These are phyloP conservation scores for Brachyhypopomus gauderio DNA, from an alignment of 2,113 vertebrate genomes.

Conservation along the genomic window DNA sequence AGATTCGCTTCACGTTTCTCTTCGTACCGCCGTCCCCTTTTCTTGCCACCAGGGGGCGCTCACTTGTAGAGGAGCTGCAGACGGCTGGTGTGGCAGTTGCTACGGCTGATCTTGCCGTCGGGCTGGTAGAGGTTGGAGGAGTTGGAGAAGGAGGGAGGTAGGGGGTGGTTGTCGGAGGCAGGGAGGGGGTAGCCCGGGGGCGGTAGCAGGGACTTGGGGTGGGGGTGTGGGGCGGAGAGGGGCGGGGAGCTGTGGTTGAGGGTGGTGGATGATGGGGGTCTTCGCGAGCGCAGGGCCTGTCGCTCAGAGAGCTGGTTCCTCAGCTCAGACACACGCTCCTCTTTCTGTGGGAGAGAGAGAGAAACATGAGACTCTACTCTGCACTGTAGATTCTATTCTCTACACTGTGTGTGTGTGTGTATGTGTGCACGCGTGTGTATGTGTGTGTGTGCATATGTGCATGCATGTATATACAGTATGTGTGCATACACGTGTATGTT, in stretches of 20 bases:
- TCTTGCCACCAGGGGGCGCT: conserved; percentile 44
- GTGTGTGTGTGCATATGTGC: too few species aligned
- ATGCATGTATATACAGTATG: too few species aligned
- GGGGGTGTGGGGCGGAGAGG: conserved; percentile 62
- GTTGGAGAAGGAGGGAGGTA: conserved; percentile 77
- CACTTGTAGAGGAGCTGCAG: conserved; percentile 92
- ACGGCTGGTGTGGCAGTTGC: conserved; percentile 90
- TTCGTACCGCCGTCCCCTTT: neutral
- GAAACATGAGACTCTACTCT: neutral
- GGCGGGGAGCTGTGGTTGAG: conserved; percentile 74
- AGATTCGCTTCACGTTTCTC: neutral
- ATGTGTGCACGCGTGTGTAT: too few species aligned
- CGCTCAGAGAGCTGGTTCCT: conserved; percentile 88
- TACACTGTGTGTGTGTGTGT: too few species aligned
- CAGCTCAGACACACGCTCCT: conserved; percentile 87
- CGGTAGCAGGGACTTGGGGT: conserved; percentile 76
- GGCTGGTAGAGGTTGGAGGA: conserved; percentile 80
- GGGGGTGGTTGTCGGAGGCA: conserved; percentile 75
- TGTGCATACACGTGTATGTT: too few species aligned
- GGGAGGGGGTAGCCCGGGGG: conserved; percentile 76
- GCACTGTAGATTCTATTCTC: neutral
- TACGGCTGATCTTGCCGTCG: conserved; percentile 85
- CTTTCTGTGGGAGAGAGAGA: conserved; percentile 77
- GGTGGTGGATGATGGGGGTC: conserved; percentile 75
- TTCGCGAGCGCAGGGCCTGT: conserved; percentile 85